A percentile compares a stretch with the other conserved stretches of the same genome.
Conservation (phyloP, 2,888 invertebrate genomes). For the Mystacides longicornis region DNA sequence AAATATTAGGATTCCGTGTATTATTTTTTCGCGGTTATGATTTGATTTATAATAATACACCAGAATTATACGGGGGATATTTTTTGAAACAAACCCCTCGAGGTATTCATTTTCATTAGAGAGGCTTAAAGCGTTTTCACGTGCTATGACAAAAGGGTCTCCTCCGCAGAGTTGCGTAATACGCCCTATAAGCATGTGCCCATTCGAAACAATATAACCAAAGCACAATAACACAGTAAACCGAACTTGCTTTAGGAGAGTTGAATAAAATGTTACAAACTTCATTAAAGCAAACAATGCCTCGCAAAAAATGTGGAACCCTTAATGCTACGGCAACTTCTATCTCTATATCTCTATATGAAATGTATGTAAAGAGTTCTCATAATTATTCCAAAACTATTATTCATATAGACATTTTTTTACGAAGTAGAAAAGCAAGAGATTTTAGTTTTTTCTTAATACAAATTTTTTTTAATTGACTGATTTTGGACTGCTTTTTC, state of each 20-base stretch:
- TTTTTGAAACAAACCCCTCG: background rate
- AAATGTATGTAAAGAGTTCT: too few species aligned
- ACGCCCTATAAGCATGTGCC: too few species aligned
- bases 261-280: background rate
- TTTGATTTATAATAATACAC: conserved; percentile 1
- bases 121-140: background rate
- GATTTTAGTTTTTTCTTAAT: too few species aligned
- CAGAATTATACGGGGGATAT: background rate
- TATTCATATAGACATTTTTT: too few species aligned
- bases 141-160: background rate
- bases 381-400: too few species aligned
- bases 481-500: too few species aligned
- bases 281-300: background rate
- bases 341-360: too few species aligned
- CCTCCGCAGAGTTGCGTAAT: too few species aligned
- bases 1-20: background rate
- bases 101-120: background rate
- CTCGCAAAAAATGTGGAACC: background rate
- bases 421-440: too few species aligned
- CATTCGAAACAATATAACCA: too few species aligned
- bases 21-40: background rate
- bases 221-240: background rate
- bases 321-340: background rate
- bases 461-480: too few species aligned
- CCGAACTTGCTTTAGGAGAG: background rate